These are phyloP conservation scores for Labeo rohita DNA, from an alignment of 2,113 vertebrate species.

Conservation along the genomic window DNA sequence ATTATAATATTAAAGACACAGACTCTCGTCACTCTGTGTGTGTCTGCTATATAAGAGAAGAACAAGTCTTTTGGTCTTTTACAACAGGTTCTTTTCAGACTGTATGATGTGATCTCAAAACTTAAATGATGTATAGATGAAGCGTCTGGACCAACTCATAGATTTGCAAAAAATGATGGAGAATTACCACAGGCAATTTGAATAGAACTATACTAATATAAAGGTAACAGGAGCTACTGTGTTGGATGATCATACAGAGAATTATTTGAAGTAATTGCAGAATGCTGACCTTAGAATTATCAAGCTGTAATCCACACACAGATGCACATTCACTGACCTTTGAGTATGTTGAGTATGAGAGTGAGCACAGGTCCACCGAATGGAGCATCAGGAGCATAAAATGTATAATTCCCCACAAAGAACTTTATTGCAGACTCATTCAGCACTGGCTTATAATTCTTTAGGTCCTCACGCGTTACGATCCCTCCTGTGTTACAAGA, in stretches of 20 bases:
- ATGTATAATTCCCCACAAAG: slow-evolving; percentile 78
- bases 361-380: slow-evolving; percentile 88
- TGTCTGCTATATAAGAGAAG: too few species aligned
- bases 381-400: slow-evolving; percentile 85
- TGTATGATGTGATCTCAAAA: not conserved
- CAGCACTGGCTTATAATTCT: slow-evolving; percentile 78
- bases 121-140: not conserved
- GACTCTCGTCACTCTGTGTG: too few species aligned
- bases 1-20: not conserved
- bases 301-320: too few species aligned
- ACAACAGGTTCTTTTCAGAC: not conserved
- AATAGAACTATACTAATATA: too few species aligned
- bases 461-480: slow-evolving; percentile 83
- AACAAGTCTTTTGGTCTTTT: not conserved
- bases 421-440: slow-evolving; percentile 80
- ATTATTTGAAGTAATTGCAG: too few species aligned
- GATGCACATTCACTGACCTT: slow-evolving; percentile 75
- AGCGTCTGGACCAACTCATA: not conserved
- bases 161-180: too few species aligned
- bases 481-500: slow-evolving; percentile 81
- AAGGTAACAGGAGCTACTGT: too few species aligned
- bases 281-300: too few species aligned
- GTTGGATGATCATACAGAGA: too few species aligned
- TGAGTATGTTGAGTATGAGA: slow-evolving; percentile 91
- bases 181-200: too few species aligned